Conservation (phyloP, 2,797 vertebrate species). For the Syngnathus rostellatus region DNA sequence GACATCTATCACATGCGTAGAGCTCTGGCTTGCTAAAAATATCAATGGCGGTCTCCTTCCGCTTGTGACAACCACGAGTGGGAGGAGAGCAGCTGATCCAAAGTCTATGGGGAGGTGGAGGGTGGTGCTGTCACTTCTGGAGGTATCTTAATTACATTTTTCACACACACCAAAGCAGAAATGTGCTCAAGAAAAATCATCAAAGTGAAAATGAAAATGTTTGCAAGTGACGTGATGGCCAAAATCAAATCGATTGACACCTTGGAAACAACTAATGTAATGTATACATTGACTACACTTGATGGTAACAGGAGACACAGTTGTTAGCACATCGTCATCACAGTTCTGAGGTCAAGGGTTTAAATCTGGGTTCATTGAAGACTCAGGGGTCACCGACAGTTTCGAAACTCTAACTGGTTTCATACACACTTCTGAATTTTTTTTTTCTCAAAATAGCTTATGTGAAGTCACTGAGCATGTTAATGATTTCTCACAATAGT, state of each 20-base stretch:
- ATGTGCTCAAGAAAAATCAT: not conserved
- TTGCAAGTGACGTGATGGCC: not conserved
- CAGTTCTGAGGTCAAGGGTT: not conserved
- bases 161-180: conserved; percentile 30
- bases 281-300: no score
- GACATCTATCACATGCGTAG: conserved; percentile 73
- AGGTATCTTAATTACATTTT: conserved; percentile 68
- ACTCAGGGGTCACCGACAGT: not conserved
- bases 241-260: not conserved
- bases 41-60: conserved; percentile 57
- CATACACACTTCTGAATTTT: no score
- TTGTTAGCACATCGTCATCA: not conserved
- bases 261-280: no score
- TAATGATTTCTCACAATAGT: no score
- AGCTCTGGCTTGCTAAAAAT: conserved; percentile 63
- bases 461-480: no score
- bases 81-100: conserved; percentile 64
- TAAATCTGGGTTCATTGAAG: not conserved
- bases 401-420: not conserved
- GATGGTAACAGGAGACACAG: no score
- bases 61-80: conserved; percentile 60
- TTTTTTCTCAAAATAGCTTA: no score
- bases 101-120: not conserved
- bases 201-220: not conserved
- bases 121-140: conserved; percentile 57